These are phyloP conservation scores for Platycheirus rosarum DNA, from an alignment of 2,888 invertebrate genomes.

Conservation along the genomic window DNA sequence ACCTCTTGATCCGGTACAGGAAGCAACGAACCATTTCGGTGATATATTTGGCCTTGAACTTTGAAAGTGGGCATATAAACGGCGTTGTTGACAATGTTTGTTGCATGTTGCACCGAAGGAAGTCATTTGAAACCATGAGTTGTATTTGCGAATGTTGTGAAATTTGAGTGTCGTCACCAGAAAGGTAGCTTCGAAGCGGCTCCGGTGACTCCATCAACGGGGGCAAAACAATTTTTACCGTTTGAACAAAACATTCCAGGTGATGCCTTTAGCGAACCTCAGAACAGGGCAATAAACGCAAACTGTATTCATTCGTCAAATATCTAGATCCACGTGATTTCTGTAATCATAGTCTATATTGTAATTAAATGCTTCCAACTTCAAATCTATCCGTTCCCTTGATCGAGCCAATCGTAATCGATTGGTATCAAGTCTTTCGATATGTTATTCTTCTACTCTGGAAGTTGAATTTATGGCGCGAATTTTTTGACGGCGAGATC, in stretches of 20 bases:
- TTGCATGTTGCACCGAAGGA: slow-evolving; percentile 64
- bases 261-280: too few species aligned
- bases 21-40: slow-evolving; percentile 67
- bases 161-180: slow-evolving; percentile 76
- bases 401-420: too few species aligned
- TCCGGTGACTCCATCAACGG: slow-evolving; percentile 74
- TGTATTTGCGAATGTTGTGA: slow-evolving; percentile 69
- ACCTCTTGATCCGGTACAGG: slow-evolving; percentile 56
- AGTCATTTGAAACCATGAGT: slow-evolving; percentile 75
- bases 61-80: slow-evolving; percentile 57
- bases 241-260: slow-evolving; percentile 75
- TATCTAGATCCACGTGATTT: too few species aligned
- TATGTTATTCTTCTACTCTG: too few species aligned
- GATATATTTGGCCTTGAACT: slow-evolving; percentile 75
- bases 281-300: too few species aligned
- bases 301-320: too few species aligned
- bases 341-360: too few species aligned
- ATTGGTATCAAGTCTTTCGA: too few species aligned
- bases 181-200: not conserved
- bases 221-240: slow-evolving; percentile 80
- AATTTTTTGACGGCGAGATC: too few species aligned
- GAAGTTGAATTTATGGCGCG: too few species aligned
- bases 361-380: too few species aligned
- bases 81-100: slow-evolving; percentile 36
- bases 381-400: too few species aligned